Percentiles rank a stretch among this genome's conserved stretches.
phyloP scores from a whole-genome alignment of 1,140 invertebrate species.

The Onthophagus taurus region DNA sequence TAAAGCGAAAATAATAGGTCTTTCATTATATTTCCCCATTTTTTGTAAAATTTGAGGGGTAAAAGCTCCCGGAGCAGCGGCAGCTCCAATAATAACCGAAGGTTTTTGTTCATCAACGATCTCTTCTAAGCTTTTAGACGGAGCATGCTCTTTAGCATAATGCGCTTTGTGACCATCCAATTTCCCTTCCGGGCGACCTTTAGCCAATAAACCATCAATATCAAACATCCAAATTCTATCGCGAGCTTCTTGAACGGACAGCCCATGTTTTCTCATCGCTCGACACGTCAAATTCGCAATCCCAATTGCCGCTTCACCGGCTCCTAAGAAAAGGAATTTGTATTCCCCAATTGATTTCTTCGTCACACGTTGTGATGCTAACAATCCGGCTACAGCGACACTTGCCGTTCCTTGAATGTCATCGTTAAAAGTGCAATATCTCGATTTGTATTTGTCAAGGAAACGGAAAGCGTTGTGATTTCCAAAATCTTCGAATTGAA shows the following conservation, averaged over 20 bases:
- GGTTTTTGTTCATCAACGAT: slow-evolving; percentile 79
- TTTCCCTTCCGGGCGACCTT: slow-evolving; percentile 60
- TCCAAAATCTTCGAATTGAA: slow-evolving; percentile 96
- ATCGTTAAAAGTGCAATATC: slow-evolving; percentile 94
- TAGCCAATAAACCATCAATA: slow-evolving; percentile 71
- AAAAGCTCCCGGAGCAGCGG: slow-evolving; percentile 81
- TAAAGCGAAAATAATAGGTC: slow-evolving; percentile 88
- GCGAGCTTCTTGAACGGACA: slow-evolving; percentile 62
- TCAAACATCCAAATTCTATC: slow-evolving; percentile 85
- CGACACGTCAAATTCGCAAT: slow-evolving; percentile 69
- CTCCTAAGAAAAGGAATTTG: slow-evolving; percentile 83
- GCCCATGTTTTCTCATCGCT: slow-evolving; percentile 77
- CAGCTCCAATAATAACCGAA: slow-evolving; percentile 77
- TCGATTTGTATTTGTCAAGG: slow-evolving; percentile 74
- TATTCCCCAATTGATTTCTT: slow-evolving; percentile 70
- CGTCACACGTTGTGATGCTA: slow-evolving; percentile 74
- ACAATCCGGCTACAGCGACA: slow-evolving; percentile 78
- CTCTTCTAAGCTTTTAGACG: slow-evolving; percentile 65
- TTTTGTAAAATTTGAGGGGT: slow-evolving; percentile 73
- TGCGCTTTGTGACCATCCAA: slow-evolving; percentile 65
- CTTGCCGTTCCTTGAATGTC: slow-evolving; percentile 95
- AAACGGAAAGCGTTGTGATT: slow-evolving; percentile 89
- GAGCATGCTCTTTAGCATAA: slow-evolving; percentile 75
- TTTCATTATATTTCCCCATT: slow-evolving; percentile 79
- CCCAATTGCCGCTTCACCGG: slow-evolving; percentile 84